Conservation (phyloP, 1,140 invertebrate species). For the Acromyrmex heyeri region DNA sequence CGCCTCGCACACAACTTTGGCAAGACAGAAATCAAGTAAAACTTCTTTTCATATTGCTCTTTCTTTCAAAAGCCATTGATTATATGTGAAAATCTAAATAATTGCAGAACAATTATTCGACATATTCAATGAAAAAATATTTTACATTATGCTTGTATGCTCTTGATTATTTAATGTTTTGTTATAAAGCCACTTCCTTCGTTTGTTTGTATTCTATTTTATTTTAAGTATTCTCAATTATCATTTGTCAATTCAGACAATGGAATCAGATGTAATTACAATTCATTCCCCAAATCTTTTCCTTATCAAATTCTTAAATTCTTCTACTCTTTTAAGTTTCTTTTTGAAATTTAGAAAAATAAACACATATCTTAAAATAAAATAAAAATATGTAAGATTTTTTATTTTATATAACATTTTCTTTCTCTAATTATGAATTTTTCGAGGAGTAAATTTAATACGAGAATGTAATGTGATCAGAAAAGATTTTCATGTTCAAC, state of each 20-base stretch:
- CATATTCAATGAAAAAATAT: constrained; percentile 5
- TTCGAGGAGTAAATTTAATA: constrained; percentile 2
- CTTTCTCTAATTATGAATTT: background rate
- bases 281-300: background rate
- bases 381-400: background rate
- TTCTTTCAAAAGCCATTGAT: background rate
- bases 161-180: too few relatives aligned
- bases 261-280: background rate
- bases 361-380: background rate
- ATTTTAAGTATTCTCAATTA: background rate
- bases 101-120: constrained; percentile 20
- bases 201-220: too few relatives aligned
- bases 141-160: background rate
- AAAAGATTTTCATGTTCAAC: background rate
- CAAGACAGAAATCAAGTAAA: constrained; percentile 39
- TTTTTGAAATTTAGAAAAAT: background rate
- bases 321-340: background rate
- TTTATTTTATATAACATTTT: constrained; percentile 4
- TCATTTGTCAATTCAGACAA: background rate
- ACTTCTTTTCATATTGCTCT: constrained; percentile 4
- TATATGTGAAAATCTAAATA: background rate
- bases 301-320: background rate
- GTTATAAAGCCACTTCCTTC: too few relatives aligned
- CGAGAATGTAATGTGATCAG: background rate
- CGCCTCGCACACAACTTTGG: background rate